phyloP scores from a whole-genome alignment of 2,888 invertebrate species.

The Nomada lathburiana region DNA sequence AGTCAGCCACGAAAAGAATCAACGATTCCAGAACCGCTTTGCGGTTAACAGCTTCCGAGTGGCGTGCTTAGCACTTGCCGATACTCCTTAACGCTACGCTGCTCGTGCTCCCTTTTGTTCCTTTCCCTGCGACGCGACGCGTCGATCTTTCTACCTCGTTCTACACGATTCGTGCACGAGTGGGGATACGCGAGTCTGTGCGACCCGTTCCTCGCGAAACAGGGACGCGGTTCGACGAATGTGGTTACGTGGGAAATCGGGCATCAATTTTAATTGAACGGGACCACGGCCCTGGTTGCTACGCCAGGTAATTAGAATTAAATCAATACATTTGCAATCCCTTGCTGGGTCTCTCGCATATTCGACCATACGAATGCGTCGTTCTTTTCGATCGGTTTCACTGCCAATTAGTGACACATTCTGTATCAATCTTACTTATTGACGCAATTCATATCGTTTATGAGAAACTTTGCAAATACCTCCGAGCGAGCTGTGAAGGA shows the following conservation, averaged over 20 bases:
- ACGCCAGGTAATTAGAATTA: too few species aligned
- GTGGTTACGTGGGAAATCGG: constrained; percentile 47
- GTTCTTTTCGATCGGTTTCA: too few species aligned
- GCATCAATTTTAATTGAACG: constrained; percentile 7
- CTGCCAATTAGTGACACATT: too few species aligned
- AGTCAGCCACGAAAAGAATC: constrained; percentile 55
- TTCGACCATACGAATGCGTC: too few species aligned
- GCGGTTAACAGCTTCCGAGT: constrained; percentile 54
- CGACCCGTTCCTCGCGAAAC: constrained; percentile 28
- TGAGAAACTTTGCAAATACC: too few species aligned
- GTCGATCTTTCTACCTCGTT: constrained; percentile 51
- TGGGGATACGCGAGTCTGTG: constrained; percentile 15
- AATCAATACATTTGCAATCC: too few species aligned
- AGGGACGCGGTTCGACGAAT: constrained; percentile 17
- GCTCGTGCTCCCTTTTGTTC: constrained; percentile 51
- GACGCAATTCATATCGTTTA: too few species aligned
- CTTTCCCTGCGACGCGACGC: constrained; percentile 6
- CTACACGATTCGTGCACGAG: constrained; percentile 44
- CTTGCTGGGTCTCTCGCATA: too few species aligned
- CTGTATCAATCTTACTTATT: too few species aligned
- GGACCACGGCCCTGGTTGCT: too few species aligned
- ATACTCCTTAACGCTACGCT: constrained; percentile 57
- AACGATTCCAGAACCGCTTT: constrained; percentile 47
- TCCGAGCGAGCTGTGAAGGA: too few species aligned
- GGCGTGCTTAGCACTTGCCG: constrained; percentile 50